Conservation (phyloP, 2,113 vertebrate species). For the Tragelaphus strepsiceros region DNA sequence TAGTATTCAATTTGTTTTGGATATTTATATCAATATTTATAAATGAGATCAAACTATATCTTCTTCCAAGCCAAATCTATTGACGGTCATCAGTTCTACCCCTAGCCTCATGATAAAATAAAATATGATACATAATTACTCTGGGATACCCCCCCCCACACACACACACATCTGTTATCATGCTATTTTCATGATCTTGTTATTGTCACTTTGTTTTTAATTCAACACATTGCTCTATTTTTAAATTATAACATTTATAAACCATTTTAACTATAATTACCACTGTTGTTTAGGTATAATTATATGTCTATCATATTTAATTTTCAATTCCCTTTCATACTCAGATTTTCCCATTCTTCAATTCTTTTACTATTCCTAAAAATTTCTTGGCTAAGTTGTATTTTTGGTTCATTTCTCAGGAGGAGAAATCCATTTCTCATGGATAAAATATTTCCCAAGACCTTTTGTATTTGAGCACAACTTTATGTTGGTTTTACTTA, state of each 20-base stretch:
- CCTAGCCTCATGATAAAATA: neutral
- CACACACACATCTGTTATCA: neutral
- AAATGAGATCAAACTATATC: neutral
- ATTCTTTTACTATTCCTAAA: neutral
- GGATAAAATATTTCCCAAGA: neutral
- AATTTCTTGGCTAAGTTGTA: neutral
- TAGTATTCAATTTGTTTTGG: neutral
- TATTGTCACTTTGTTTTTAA: neutral
- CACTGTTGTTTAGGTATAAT: slow-evolving; percentile 13
- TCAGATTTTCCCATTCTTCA: slow-evolving; percentile 20
- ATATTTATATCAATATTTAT: neutral
- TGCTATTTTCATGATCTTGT: neutral
- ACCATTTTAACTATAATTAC: neutral
- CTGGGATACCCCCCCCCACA: neutral
- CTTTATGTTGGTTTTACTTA: slow-evolving; percentile 32
- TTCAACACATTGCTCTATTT: slow-evolving; percentile 2
- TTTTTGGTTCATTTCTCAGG: neutral
- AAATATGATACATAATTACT: neutral
- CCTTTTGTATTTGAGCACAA: neutral
- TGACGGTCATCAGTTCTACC: neutral
- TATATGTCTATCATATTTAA: slow-evolving; percentile 35
- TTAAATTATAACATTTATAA: slow-evolving; percentile 14
- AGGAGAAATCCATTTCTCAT: neutral
- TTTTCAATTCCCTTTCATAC: neutral
- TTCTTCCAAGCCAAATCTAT: neutral